Conservation (phyloP, 2,113 vertebrate species). For the Cisticola juncidis region DNA sequence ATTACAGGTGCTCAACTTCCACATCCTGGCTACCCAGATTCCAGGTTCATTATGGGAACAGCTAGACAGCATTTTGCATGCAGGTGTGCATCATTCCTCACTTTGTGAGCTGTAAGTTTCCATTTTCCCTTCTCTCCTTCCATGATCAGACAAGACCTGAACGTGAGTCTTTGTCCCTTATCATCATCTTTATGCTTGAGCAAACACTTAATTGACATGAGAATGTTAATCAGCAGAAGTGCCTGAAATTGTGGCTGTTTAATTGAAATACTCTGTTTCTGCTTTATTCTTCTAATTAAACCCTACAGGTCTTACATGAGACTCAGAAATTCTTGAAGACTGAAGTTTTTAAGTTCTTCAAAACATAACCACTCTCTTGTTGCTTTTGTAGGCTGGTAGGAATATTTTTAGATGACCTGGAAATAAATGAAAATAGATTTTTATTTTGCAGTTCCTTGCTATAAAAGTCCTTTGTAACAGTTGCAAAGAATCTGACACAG, state of each 20-base stretch:
- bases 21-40: not conserved
- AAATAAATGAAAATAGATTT: not conserved
- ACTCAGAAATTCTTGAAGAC: not conserved
- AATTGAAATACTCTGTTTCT: not conserved
- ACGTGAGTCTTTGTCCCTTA: not conserved
- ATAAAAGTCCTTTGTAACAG: not conserved
- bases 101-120: not conserved
- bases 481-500: not conserved
- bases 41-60: not conserved
- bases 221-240: not conserved
- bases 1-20: not conserved
- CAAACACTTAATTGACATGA: not conserved
- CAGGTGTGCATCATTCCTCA: not conserved
- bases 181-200: not conserved
- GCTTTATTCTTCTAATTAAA: not conserved
- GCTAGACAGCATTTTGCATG: not conserved
- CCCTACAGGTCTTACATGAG: not conserved
- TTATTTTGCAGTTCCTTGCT: not conserved
- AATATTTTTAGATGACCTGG: not conserved
- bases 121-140: not conserved
- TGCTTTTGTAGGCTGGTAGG: not conserved
- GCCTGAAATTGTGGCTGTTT: not conserved
- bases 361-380: not conserved
- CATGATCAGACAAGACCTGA: not conserved
- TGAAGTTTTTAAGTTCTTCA: not conserved